Evolutionary conservation across 1,140 invertebrate genomes (phyloP), one percentile per base, ranked within the genome.

Genomic region (Drosophila watanabei): DNA sequence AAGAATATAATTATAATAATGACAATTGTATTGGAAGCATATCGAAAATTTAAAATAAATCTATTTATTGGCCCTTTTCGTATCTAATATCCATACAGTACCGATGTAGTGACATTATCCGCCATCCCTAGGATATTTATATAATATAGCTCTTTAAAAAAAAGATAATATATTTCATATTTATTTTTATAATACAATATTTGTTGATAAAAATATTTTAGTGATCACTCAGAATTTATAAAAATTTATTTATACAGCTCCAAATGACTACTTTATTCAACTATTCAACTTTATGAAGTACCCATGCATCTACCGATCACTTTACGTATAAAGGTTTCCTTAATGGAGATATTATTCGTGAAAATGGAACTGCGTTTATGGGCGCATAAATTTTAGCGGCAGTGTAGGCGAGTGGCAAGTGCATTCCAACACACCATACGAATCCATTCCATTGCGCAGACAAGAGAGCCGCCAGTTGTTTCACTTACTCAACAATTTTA

Each of bases 391-490:
- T 56, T 56, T 72, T 80, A 39, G 10, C 59, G 39, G 10, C 35
- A 64, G 75, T 69, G 80, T 61, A 72, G 43, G 35, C 33, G 52
- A 73, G 28, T 37, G 59, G 68, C 82, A 85, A 86, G 78, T 86
- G 82, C 79, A 81, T 71, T 71, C 68, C 65, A n/a, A n/a, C n/a
- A 65, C 39, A 48, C 68, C 64, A 80, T 65, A 56, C 77, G 59
- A 80, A 35, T 79, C 60, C 58, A 60, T 75, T 85, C 37, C 76
- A 63, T 59, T 65, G 28, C 30, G 59, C 77, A 79, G 77, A 80
- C 77, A 79, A 79, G 57, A 79, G 57, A 86, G 75, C 62, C 81
- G 79, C 63, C 75, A 87, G 75, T 87, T 80, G 83, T 79, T 75
- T 69, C 58, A 66, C 77, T 80, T 80, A 73, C 76, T 80, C 77